These are phyloP conservation scores for Pomatostomus ruficeps DNA, from an alignment of 2,113 vertebrate species.

Conservation along the genomic window DNA sequence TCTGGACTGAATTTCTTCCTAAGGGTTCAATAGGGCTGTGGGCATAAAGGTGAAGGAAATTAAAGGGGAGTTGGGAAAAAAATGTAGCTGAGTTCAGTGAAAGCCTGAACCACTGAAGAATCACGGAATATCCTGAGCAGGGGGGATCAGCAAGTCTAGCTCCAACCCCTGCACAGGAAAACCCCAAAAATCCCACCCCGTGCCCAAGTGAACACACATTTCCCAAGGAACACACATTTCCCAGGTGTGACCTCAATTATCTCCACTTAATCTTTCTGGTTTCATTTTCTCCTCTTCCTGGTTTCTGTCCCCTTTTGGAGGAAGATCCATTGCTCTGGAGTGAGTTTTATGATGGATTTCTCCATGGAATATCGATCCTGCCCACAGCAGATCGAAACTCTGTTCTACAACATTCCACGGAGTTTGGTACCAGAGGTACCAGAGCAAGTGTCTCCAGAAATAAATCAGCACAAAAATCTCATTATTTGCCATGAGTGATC, in stretches of 20 bases:
- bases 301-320: background rate
- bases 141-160: background rate
- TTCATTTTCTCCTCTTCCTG: background rate
- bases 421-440: background rate
- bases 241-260: background rate
- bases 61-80: background rate
- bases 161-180: background rate
- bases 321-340: background rate
- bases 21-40: background rate
- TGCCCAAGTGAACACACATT: background rate
- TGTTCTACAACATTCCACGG: accelerated
- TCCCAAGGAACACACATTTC: background rate
- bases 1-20: background rate
- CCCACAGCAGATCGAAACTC: background rate
- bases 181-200: background rate
- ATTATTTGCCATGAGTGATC: background rate
- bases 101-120: background rate
- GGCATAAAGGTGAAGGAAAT: background rate
- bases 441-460: background rate
- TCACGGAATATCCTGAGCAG: background rate
- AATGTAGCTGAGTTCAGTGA: background rate
- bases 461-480: background rate
- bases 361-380: background rate
- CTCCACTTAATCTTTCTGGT: accelerated
- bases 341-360: background rate